Percentiles rank a stretch among this genome's conserved stretches.
Evolutionary conservation across 2,888 invertebrate genomes (phyloP).

Genomic region (Tetheella fluctuosa): DNA sequence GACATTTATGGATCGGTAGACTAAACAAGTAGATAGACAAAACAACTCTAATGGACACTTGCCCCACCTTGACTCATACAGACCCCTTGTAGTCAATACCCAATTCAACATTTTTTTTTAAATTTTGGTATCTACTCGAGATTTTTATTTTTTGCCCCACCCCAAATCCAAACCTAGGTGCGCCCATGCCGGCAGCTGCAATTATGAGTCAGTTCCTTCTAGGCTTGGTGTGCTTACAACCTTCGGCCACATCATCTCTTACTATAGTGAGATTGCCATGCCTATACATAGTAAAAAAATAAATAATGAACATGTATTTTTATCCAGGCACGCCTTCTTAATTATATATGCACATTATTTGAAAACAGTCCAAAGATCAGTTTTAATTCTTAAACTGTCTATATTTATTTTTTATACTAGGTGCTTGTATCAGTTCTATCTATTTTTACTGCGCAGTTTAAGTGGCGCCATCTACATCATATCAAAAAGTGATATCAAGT

Average conservation of each 20-base stretch:
- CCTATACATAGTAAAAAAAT: no score
- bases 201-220: no score
- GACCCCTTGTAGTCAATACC: no score
- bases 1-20: not conserved
- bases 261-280: no score
- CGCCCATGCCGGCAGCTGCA: no score
- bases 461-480: conserved; percentile 4
- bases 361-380: not conserved
- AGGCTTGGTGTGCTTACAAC: no score
- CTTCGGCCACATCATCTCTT: no score
- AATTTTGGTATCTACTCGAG: no score
- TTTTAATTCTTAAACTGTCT: not conserved
- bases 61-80: no score
- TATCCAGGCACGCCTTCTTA: not conserved
- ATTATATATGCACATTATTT: not conserved
- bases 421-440: not conserved
- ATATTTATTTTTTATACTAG: not conserved
- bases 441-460: conserved; percentile 4
- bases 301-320: not conserved
- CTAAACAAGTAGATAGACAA: not conserved
- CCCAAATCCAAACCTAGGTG: no score
- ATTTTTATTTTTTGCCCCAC: no score
- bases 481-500: not conserved
- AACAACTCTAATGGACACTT: not conserved
- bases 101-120: no score